A percentile compares a stretch with the other conserved stretches of the same genome.
phyloP scores from a whole-genome alignment of 2,888 invertebrate genomes.

The Drosophila dives region DNA sequence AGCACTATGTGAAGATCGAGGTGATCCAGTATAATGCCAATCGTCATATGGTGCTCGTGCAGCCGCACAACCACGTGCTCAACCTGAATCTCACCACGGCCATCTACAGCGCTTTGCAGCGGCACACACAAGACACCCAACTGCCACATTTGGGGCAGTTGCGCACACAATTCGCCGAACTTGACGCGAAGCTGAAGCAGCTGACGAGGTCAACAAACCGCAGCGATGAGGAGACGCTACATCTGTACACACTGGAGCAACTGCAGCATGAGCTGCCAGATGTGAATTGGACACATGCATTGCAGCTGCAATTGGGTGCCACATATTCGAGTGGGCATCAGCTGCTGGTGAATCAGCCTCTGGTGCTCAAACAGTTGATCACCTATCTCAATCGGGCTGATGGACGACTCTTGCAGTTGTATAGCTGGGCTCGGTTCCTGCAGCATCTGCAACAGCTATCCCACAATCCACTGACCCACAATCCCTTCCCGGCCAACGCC shows the following conservation, averaged over 20 bases:
- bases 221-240: constrained; percentile 60
- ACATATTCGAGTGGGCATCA: constrained; percentile 44
- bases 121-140: constrained; percentile 13
- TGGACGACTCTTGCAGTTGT: constrained; percentile 55
- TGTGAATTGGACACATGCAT: constrained; percentile 64
- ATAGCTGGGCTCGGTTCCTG: constrained; percentile 70
- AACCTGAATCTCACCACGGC: constrained; percentile 50
- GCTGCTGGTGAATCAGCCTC: constrained; percentile 63
- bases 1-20: constrained; percentile 64
- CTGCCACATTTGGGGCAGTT: constrained; percentile 28
- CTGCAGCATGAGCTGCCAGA: constrained; percentile 43
- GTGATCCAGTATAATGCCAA: constrained; percentile 67
- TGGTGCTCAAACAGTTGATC: constrained; percentile 47
- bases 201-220: constrained; percentile 30
- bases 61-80: constrained; percentile 63
- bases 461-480: constrained; percentile 57
- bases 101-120: constrained; percentile 57
- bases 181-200: constrained; percentile 56
- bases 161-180: constrained; percentile 41
- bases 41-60: constrained; percentile 59
- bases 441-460: constrained; percentile 63
- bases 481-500: neutral
- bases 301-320: constrained; percentile 58
- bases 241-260: constrained; percentile 46
- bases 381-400: constrained; percentile 59